Percentiles rank a stretch among this genome's conserved stretches.
Evolutionary conservation across 2,888 invertebrate species (phyloP).

Genomic region (Encarsia formosa): DNA sequence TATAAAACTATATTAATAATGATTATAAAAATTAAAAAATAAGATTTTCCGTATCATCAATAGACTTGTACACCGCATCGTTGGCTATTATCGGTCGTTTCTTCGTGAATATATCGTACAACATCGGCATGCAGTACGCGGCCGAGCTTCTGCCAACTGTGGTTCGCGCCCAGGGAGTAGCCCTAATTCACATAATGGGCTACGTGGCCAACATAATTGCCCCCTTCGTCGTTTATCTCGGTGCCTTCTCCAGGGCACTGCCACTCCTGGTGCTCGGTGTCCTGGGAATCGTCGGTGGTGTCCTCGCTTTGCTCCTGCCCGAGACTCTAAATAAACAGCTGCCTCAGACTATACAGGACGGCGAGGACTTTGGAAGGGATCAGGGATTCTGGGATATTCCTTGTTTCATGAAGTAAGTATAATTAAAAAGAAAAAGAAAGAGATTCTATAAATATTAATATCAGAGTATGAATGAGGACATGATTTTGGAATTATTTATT

Average conservation of each 20-base stretch:
- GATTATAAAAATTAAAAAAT: neutral
- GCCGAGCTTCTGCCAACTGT: slow-evolving; percentile 85
- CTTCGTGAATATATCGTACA: slow-evolving; percentile 84
- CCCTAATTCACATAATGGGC: slow-evolving; percentile 83
- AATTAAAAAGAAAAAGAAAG: too few species aligned
- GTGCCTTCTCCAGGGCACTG: slow-evolving; percentile 65
- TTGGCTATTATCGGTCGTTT: slow-evolving; percentile 82
- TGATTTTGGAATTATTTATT: too few species aligned
- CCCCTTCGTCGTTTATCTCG: slow-evolving; percentile 81
- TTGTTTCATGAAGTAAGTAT: too few species aligned
- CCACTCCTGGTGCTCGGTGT: slow-evolving; percentile 76
- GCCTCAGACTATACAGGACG: slow-evolving; percentile 81
- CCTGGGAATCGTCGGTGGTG: slow-evolving; percentile 70
- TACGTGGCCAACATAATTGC: slow-evolving; percentile 79
- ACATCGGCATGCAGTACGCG: slow-evolving; percentile 86
- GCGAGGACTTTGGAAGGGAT: slow-evolving; percentile 77
- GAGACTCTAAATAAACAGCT: slow-evolving; percentile 83
- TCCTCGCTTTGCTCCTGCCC: slow-evolving; percentile 72
- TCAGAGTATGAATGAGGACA: too few species aligned
- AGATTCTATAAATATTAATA: too few species aligned
- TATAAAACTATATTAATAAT: too few species aligned
- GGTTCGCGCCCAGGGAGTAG: slow-evolving; percentile 81
- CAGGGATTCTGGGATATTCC: slow-evolving; percentile 81
- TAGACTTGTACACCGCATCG: slow-evolving; percentile 70
- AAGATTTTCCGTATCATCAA: too few species aligned